A percentile compares a stretch with the other conserved stretches of the same genome.
Evolutionary conservation across 2,888 invertebrate species (phyloP).

Genomic region (Parelbella ahira): DNA sequence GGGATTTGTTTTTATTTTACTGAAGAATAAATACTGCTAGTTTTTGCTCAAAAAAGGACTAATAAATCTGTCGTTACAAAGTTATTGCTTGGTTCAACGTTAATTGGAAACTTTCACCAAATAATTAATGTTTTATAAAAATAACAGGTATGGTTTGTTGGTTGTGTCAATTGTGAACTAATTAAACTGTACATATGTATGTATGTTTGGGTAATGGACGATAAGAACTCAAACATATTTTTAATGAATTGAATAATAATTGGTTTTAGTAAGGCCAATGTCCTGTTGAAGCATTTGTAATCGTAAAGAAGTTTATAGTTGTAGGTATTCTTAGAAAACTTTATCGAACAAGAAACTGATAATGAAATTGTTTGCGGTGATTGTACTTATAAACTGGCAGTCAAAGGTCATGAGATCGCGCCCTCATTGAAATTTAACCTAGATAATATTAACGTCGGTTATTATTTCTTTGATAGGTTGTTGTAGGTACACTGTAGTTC

Average conservation of each 20-base stretch:
- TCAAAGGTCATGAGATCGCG: constrained; percentile 38
- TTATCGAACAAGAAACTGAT: constrained; percentile 7
- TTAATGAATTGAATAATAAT: no score
- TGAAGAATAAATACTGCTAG: constrained; percentile 26
- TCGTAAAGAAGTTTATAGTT: no score
- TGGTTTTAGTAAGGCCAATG: neutral
- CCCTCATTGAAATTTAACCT: constrained; percentile 47
- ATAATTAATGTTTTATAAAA: no score
- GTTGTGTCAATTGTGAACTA: no score
- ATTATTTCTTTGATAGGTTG: constrained; percentile 13
- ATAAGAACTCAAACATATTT: no score
- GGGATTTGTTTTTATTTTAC: constrained; percentile 44
- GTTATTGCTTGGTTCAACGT: neutral
- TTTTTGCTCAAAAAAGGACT: constrained; percentile 8
- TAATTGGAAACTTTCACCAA: constrained; percentile 1
- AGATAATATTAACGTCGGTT: constrained; percentile 41
- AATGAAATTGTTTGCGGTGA: constrained; percentile 8
- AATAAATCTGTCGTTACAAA: constrained; percentile 15
- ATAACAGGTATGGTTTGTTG: no score
- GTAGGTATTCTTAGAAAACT: constrained; percentile 10
- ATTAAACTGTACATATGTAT: no score
- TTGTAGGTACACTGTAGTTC: constrained; percentile 23
- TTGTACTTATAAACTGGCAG: constrained; percentile 25
- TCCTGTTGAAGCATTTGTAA: neutral
- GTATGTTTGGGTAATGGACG: no score